These are phyloP conservation scores for Ictalurus furcatus DNA, from an alignment of 2,113 vertebrate species.

Conservation along the genomic window DNA sequence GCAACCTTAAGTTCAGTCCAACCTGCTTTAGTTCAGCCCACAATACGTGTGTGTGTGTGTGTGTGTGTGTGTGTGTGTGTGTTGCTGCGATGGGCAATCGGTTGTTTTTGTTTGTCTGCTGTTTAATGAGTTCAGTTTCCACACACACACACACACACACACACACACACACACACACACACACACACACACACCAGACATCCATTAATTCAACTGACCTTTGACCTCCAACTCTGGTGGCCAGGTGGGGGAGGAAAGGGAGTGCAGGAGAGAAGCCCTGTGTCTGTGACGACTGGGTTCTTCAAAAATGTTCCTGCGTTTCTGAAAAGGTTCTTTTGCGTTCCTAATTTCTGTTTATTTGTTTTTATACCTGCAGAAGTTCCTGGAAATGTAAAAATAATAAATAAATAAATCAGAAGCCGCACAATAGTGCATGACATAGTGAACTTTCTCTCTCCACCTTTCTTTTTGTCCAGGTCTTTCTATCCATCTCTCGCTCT, in stretches of 20 bases:
- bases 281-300: background rate
- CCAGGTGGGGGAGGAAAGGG: background rate
- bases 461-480: background rate
- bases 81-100: background rate
- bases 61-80: too few relatives aligned
- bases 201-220: background rate
- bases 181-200: background rate
- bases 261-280: background rate
- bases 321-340: background rate
- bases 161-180: conserved; percentile 8
- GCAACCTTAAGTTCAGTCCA: background rate
- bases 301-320: background rate
- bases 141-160: conserved; percentile 1
- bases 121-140: conserved; percentile 8
- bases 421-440: background rate
- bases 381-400: too few relatives aligned
- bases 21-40: background rate
- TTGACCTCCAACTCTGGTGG: background rate
- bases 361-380: too few relatives aligned
- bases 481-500: background rate
- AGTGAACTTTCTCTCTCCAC: background rate
- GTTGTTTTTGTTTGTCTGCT: conserved; percentile 13
- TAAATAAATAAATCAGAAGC: background rate
- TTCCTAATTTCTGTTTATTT: background rate
- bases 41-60: conserved; percentile 26